A percentile compares a stretch with the other conserved stretches of the same genome.
Conservation (phyloP, 2,888 invertebrate genomes). For the Octodonta nipae region DNA sequence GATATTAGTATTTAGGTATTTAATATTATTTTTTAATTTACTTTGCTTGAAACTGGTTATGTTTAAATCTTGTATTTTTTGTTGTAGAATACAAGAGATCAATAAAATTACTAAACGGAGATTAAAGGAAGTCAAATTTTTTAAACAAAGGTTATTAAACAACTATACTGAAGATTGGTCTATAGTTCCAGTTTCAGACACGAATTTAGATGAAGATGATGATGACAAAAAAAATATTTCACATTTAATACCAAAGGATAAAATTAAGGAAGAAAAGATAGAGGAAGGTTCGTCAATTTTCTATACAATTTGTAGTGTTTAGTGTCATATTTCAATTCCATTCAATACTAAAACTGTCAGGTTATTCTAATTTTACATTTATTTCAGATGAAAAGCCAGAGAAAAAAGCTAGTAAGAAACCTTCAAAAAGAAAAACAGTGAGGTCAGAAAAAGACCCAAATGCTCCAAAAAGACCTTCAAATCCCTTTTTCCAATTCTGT, state of each 20-base stretch:
- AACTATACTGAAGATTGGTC: slow-evolving; percentile 55
- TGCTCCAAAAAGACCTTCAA: slow-evolving; percentile 65
- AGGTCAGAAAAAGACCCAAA: slow-evolving; percentile 54
- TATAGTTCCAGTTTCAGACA: slow-evolving; percentile 26
- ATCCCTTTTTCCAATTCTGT: slow-evolving; percentile 70
- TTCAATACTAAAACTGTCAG: no score
- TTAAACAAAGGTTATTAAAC: slow-evolving; percentile 54
- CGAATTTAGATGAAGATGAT: slow-evolving; percentile 38
- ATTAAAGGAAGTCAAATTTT: slow-evolving; percentile 53
- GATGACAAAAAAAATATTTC: slow-evolving; percentile 36
- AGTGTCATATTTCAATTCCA: no score
- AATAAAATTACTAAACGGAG: slow-evolving; percentile 54
- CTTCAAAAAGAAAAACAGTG: slow-evolving; percentile 39
- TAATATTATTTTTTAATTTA: no score
- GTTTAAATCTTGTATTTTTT: background rate
- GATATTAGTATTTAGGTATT: slow-evolving; percentile 53
- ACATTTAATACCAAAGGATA: slow-evolving; percentile 22
- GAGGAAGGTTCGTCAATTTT: slow-evolving; percentile 17
- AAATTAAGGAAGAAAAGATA: slow-evolving; percentile 28
- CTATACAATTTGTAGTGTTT: no score
- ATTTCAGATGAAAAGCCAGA: slow-evolving; percentile 27
- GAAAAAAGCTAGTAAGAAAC: slow-evolving; percentile 25
- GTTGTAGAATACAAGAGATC: slow-evolving; percentile 51
- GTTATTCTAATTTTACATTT: no score
- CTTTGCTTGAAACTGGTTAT: no score